Percentiles rank a stretch among this genome's conserved stretches.
These are phyloP conservation scores for Hydrotaea diabolus DNA, from an alignment of 2,888 invertebrate species.

Conservation along the genomic window DNA sequence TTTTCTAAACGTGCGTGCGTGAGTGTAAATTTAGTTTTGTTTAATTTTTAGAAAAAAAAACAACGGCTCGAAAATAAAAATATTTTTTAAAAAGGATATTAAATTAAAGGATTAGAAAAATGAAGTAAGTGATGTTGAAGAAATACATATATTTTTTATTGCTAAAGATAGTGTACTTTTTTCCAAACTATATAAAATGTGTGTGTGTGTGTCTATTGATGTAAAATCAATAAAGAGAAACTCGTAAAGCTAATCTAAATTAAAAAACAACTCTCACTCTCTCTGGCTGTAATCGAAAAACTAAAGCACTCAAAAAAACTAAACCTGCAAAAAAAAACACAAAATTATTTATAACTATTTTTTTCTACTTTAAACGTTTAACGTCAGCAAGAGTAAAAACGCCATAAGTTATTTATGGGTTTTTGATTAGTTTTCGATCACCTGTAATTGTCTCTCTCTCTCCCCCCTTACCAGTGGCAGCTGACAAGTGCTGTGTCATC, in stretches of 20 bases:
- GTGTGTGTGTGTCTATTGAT: neutral
- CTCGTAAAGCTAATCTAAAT: neutral
- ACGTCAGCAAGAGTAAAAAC: neutral
- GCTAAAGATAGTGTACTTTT: neutral
- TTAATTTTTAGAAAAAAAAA: too few species aligned
- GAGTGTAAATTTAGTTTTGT: too few species aligned
- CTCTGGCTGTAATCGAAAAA: neutral
- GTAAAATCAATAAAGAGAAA: slow-evolving; percentile 15
- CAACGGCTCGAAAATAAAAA: too few species aligned
- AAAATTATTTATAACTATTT: neutral
- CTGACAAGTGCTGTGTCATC: too few species aligned
- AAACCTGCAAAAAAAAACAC: neutral
- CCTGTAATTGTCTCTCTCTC: too few species aligned
- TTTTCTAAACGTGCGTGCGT: slow-evolving; percentile 1
- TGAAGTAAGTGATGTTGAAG: neutral
- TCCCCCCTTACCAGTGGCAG: too few species aligned
- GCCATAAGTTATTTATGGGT: neutral
- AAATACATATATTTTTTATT: neutral
- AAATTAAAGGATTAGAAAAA: neutral
- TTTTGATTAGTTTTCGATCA: too few species aligned
- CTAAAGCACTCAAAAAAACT: neutral
- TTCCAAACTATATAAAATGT: too few species aligned
- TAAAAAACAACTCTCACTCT: neutral
- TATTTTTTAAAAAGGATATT: neutral
- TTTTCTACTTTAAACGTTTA: slow-evolving; percentile 2